phyloP scores from a whole-genome alignment of 2,888 invertebrate species.

The Tachina lurida region DNA sequence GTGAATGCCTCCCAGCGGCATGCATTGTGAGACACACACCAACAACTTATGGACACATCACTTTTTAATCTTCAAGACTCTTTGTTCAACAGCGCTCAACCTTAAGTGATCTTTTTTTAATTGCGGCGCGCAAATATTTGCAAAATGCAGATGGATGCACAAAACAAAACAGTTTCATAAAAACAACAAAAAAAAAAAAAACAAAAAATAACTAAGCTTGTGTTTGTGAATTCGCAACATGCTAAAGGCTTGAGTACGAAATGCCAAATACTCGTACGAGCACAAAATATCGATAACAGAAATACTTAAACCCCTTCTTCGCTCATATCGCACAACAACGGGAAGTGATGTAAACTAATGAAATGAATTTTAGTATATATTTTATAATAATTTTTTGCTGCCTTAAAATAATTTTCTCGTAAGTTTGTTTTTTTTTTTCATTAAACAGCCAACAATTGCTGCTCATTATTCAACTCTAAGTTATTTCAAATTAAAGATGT shows the following conservation, averaged over 20 bases:
- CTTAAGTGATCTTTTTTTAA: conserved; percentile 53
- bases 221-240: conserved; percentile 8
- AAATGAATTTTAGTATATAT: conserved; percentile 20
- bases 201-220: background rate
- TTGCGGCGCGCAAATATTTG: conserved; percentile 3
- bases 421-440: background rate
- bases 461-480: conserved; percentile 54
- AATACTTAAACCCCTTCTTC: conserved; percentile 14
- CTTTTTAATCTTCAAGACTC: conserved; percentile 7
- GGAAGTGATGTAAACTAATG: conserved; percentile 65
- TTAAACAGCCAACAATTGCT: conserved; percentile 1
- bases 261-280: background rate
- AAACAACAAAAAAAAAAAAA: background rate
- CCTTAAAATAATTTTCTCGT: background rate
- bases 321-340: conserved; percentile 52
- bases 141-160: background rate
- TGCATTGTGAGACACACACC: background rate
- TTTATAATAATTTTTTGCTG: conserved; percentile 12
- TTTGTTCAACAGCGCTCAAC: conserved; percentile 59
- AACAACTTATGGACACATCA: background rate
- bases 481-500: conserved; percentile 56
- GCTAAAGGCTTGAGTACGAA: conserved; percentile 6
- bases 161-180: background rate
- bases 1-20: background rate
- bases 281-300: conserved; percentile 45